phyloP scores from a whole-genome alignment of 2,888 invertebrate species.

The Standfussiana lucernea region DNA sequence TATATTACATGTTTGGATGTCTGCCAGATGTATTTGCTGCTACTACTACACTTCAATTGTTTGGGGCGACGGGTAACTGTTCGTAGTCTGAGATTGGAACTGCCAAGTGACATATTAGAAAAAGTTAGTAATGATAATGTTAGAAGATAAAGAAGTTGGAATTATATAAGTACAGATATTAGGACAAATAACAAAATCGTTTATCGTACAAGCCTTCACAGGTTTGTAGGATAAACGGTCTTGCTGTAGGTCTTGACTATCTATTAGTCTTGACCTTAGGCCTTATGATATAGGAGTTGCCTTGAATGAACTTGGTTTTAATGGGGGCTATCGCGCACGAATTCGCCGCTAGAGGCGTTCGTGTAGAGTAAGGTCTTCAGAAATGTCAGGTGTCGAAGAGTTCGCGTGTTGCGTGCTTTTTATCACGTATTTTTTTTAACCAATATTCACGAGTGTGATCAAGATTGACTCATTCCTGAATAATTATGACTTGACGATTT shows the following conservation, averaged over 20 bases:
- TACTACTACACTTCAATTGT: conserved; percentile 54
- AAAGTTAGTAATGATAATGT: conserved; percentile 29
- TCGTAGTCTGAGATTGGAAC: conserved; percentile 25
- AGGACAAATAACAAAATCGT: conserved; percentile 9
- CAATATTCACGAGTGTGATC: too few relatives aligned
- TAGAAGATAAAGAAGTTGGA: conserved; percentile 18
- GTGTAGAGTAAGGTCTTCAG: too few relatives aligned
- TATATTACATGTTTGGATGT: conserved; percentile 61
- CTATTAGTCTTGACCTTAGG: too few relatives aligned
- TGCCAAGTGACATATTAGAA: conserved; percentile 28
- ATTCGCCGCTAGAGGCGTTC: too few relatives aligned
- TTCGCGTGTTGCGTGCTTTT: too few relatives aligned
- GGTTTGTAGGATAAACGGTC: too few relatives aligned
- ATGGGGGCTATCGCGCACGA: too few relatives aligned
- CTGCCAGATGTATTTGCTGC: conserved; percentile 59
- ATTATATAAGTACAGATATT: conserved; percentile 6
- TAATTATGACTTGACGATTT: too few relatives aligned
- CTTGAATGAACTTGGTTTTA: not conserved
- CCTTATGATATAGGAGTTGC: not conserved
- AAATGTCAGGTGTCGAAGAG: too few relatives aligned
- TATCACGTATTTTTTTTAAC: too few relatives aligned
- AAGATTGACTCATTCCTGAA: too few relatives aligned
- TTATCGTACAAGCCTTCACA: conserved; percentile 5
- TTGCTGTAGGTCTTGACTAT: not conserved
- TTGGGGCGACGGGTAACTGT: conserved; percentile 16